Conservation (phyloP, 1,140 invertebrate species). For the Phymastichus coffea region DNA sequence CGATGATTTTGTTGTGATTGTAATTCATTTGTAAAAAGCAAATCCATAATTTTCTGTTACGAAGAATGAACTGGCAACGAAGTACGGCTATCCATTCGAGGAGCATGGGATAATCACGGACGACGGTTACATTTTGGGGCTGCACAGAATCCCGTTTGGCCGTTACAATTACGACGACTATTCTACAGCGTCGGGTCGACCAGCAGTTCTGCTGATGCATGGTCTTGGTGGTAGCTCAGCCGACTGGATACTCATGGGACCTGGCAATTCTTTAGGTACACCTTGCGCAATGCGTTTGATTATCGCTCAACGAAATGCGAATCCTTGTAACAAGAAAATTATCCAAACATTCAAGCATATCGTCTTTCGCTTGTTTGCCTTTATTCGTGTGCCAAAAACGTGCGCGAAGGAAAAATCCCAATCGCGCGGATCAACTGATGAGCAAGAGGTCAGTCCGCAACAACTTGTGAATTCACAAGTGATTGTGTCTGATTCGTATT, state of each 20-base stretch:
- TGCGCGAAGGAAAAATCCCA: too few relatives aligned
- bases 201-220: constrained; percentile 65
- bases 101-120: constrained; percentile 63
- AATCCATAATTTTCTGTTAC: too few relatives aligned
- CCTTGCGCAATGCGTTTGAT: too few relatives aligned
- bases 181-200: constrained; percentile 31
- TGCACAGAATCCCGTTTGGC: constrained; percentile 64
- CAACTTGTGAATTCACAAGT: not conserved
- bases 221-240: constrained; percentile 62
- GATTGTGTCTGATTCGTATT: not conserved
- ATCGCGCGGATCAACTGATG: too few relatives aligned
- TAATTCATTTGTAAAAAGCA: too few relatives aligned
- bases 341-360: too few relatives aligned
- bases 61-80: constrained; percentile 56
- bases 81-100: constrained; percentile 60
- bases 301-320: too few relatives aligned
- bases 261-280: constrained; percentile 55
- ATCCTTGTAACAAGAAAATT: too few relatives aligned
- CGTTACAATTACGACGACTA: not conserved
- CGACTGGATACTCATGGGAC: constrained; percentile 62
- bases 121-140: constrained; percentile 68
- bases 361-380: too few relatives aligned
- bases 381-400: too few relatives aligned
- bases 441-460: not conserved
- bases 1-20: too few relatives aligned